Evolutionary conservation across 1,140 invertebrate species (phyloP).

Genomic region (Campoletis sonorensis): DNA sequence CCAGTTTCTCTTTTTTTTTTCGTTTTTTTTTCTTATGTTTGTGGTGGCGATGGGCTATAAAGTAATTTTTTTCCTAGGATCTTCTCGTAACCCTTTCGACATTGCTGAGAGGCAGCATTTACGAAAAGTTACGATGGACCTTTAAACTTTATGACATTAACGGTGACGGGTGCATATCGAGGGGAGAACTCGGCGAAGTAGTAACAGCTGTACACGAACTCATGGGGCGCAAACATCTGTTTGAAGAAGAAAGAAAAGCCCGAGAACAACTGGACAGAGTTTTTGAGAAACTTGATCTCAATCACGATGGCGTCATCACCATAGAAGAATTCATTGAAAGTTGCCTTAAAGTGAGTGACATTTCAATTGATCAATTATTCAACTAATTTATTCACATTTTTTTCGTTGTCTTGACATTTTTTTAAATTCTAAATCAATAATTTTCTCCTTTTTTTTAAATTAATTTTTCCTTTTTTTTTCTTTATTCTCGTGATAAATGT

Average conservation of each 20-base stretch:
- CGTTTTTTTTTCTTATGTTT: too few species aligned
- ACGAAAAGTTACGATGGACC: slow-evolving; percentile 95
- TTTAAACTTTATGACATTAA: slow-evolving; percentile 97
- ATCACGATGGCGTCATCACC: slow-evolving; percentile 96
- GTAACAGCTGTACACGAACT: slow-evolving; percentile 95
- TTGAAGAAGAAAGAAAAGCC: slow-evolving; percentile 87
- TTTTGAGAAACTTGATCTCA: slow-evolving; percentile 94
- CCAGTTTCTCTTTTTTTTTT: too few species aligned
- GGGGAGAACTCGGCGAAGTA: slow-evolving; percentile 92
- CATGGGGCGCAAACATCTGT: slow-evolving; percentile 85
- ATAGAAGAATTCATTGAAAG: slow-evolving; percentile 98
- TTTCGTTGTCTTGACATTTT: too few species aligned
- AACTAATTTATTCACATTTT: too few species aligned
- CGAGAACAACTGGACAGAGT: slow-evolving; percentile 89
- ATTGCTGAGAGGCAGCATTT: slow-evolving; percentile 90
- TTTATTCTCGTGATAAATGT: too few species aligned
- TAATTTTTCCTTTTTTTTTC: too few species aligned
- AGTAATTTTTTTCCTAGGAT: slow-evolving; percentile 82
- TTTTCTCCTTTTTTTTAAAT: too few species aligned
- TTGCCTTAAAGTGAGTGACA: slow-evolving; percentile 86
- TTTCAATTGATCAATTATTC: too few species aligned
- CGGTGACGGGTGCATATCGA: slow-evolving; percentile 95
- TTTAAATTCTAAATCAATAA: too few species aligned
- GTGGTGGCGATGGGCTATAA: slow-evolving; percentile 39
- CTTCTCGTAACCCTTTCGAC: slow-evolving; percentile 93